Base-by-base conservation (phyloP, 35 echinoderm and acorn worm species). In the Ophiothrix spiculata region DNA sequence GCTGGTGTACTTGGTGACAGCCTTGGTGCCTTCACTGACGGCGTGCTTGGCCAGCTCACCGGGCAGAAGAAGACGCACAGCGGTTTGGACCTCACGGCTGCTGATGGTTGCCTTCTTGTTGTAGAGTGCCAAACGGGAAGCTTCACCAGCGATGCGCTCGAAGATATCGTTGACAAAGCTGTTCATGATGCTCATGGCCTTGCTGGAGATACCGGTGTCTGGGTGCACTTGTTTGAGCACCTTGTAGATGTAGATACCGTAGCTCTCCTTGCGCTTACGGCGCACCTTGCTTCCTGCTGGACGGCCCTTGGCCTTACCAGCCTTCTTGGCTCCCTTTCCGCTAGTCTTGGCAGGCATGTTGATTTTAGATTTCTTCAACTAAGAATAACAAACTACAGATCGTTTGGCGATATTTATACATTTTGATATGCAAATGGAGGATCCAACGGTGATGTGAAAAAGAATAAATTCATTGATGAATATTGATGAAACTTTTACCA, bases 151-250 rank as follows among this genome's bases (percentile, higher is more conserved):
- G 77, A 98, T 95, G 56, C 90, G 89, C 81, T 98, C 86, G 91
- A 94, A 91, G 95, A 98, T 84, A 75, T 93, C 88, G 88, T 98
- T 93, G 38, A 91, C 87, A 75, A 93, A 91, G 84, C 91, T 88
- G 93, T 98, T 98, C 95, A 98, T 98, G 88, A 98, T 98, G 41
- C 84, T 85, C 94, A 97, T 97, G 84, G 94, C 94, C 63, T 78
- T 49, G 79, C 94, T 93, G 16, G 94, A 97, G 84, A 97, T 97
- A 39, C 94, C 94, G 56, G 90, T 92, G 87, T 97, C 94, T 8
- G 94, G 94, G 46, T 97, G 94, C 15, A 97, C 94, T 63, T 97
- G 94, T 84, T 97, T 97, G 87, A 97, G 83, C 46, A 97, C 94
- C 49, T 97, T 97, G 90, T 97, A 97, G 84, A 97, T 97, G 87